Percentiles rank a stretch among this genome's conserved stretches.
phyloP scores from a whole-genome alignment of 2,113 vertebrate species.

The Megalops atlanticus region DNA sequence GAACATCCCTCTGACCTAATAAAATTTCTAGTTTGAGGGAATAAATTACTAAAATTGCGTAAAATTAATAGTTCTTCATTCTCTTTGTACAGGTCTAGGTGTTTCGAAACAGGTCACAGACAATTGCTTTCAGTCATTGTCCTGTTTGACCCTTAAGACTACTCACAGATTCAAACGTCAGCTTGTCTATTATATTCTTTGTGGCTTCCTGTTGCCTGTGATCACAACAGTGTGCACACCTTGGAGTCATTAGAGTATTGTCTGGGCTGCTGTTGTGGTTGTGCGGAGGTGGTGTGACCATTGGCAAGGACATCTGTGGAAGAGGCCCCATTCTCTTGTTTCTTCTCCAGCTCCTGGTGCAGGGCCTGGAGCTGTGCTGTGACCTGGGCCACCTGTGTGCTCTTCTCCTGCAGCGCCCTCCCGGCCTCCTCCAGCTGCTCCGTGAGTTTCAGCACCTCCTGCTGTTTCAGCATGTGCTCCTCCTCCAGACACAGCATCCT shows the following conservation, averaged over 20 bases:
- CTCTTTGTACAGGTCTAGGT: no score
- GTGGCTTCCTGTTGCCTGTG: background rate
- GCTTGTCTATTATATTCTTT: background rate
- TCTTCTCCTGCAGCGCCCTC: constrained; percentile 30
- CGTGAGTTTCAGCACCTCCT: constrained; percentile 37
- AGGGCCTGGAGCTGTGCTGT: constrained; percentile 40
- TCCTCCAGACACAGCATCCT: constrained; percentile 44
- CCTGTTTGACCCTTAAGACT: background rate
- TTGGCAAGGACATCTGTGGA: constrained; percentile 20
- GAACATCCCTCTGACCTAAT: background rate
- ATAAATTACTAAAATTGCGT: no score
- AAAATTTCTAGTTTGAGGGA: background rate
- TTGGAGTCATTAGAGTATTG: constrained; percentile 34
- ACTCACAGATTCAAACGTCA: background rate
- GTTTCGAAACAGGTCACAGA: background rate
- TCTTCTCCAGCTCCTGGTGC: constrained; percentile 23
- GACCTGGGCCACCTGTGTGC: constrained; percentile 23
- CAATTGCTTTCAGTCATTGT: background rate
- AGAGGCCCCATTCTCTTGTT: background rate
- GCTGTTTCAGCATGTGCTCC: constrained; percentile 38
- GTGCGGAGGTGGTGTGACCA: constrained; percentile 10
- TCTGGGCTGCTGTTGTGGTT: background rate
- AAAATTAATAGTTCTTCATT: no score
- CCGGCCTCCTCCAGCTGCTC: constrained; percentile 33
- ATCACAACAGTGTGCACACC: constrained; percentile 51